phyloP scores from a whole-genome alignment of 2,888 invertebrate species.

The Acronicta leporina region DNA sequence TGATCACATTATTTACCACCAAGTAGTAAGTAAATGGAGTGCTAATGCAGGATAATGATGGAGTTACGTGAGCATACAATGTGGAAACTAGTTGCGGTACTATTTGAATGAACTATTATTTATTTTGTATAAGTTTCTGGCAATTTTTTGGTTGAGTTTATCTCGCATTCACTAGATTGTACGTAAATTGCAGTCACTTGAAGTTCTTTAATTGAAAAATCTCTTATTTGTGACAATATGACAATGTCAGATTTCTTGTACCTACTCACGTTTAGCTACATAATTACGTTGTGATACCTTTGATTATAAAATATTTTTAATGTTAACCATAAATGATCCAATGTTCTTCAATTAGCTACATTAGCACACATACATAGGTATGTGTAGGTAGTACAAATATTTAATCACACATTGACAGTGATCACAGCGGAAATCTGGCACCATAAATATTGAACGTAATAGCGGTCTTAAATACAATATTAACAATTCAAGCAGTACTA shows the following conservation, averaged over 20 bases:
- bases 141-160: not conserved
- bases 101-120: not conserved
- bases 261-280: too few relatives aligned
- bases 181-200: too few relatives aligned
- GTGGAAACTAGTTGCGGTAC: not conserved
- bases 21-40: slow-evolving; percentile 38
- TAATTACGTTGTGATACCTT: too few relatives aligned
- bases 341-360: not conserved
- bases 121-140: too few relatives aligned
- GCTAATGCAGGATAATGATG: slow-evolving; percentile 22
- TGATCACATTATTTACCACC: slow-evolving; percentile 41
- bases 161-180: too few relatives aligned
- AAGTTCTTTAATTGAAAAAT: too few relatives aligned
- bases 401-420: slow-evolving; percentile 37
- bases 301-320: too few relatives aligned
- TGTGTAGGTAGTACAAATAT: not conserved
- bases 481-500: slow-evolving; percentile 53
- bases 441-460: slow-evolving; percentile 50
- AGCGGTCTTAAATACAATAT: slow-evolving; percentile 51
- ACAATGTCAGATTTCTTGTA: too few relatives aligned
- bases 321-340: not conserved
- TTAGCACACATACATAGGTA: not conserved
- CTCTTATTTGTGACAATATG: too few relatives aligned
- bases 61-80: not conserved
- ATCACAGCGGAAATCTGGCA: slow-evolving; percentile 40